Evolutionary conservation across 1,140 invertebrate species (phyloP), one percentile per base, ranked within the genome.

Genomic region (Leptonema lineaticorne): DNA sequence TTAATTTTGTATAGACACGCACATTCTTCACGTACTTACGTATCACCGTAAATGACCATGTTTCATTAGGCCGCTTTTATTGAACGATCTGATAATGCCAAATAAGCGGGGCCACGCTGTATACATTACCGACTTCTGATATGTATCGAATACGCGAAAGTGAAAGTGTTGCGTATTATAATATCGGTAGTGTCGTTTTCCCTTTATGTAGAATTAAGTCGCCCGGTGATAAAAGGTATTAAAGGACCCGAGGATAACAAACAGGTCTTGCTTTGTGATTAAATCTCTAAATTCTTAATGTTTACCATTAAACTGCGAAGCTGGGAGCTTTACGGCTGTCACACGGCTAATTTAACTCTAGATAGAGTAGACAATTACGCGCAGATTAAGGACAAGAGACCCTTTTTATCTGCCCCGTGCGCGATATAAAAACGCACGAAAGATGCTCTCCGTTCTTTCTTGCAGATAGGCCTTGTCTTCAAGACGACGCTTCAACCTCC

Each of bases 281-380:
- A 66, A 66, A 66, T 66, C 64, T 66, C 30, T 58, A 66, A 66
- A 58, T 57, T 66, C 64, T 66, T 57, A 41, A 57, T 45, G 53
- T 46, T 46, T 66, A 58, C 48, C 64, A 57, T 66, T 66, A 66
- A 56, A 66, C 18, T 58, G 41, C 30, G 28, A 64, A 66, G 30
- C 24, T 27, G 29, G 24, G 30, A 37, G 64, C 64, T 66, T 64
- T 66, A 66, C 64, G 60, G 58, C 33, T 67, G 69, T 67, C 63
- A 48, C 59, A 70, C 56, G 64, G 63, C 65, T 70, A 70, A 70
- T 67, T 70, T 70, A 70, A 70, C 64, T 57, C 63, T 11, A 58
- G 63, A 70, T 67, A 62, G 58, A 59, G 57, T 41, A 48, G 63
- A 68, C 64, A 66, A 60, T 66, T 70, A 66, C 27, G 37, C 37